These are phyloP conservation scores for Macrocentrus cingulum DNA, from an alignment of 1,140 invertebrate species.

Conservation along the genomic window DNA sequence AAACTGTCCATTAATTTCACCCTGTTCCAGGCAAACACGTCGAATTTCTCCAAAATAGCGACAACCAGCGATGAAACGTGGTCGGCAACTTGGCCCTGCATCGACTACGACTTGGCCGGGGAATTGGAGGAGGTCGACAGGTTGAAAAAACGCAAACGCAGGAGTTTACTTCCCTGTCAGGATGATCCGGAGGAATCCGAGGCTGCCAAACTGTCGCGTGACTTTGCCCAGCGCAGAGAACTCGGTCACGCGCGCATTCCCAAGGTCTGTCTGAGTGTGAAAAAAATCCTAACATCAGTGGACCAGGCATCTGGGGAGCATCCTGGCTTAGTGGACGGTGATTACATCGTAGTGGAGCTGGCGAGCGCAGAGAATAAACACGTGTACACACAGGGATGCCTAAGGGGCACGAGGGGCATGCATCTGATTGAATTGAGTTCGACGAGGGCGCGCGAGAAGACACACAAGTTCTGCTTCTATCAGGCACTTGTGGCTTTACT, in stretches of 20 bases:
- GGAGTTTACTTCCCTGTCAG: conserved; percentile 36
- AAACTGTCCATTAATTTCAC: not conserved
- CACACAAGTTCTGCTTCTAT: conserved; percentile 52
- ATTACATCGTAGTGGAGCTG: conserved; percentile 39
- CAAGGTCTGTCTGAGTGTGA: not conserved
- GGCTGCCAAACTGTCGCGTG: conserved; percentile 19
- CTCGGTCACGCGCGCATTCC: conserved; percentile 42
- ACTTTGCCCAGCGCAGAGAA: conserved; percentile 40
- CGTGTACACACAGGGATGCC: conserved; percentile 39
- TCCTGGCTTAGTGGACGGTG: conserved; percentile 44
- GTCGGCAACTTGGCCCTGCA: conserved; percentile 38
- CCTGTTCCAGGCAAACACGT: conserved; percentile 16
- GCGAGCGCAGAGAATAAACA: conserved; percentile 16
- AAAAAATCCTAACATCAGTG: conserved; percentile 15
- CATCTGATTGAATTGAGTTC: conserved; percentile 37
- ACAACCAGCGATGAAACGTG: conserved; percentile 27
- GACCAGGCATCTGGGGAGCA: conserved; percentile 38
- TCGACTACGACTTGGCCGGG: conserved; percentile 22
- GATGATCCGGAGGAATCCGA: conserved; percentile 1
- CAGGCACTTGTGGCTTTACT: conserved; percentile 45
- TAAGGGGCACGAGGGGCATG: conserved; percentile 45
- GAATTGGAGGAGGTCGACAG: conserved; percentile 16
- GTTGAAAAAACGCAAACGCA: conserved; percentile 23
- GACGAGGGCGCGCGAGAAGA: conserved; percentile 34
- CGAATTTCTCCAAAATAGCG: too few species aligned